Conservation (phyloP, 2,888 invertebrate genomes). For the Cordilura impudica region DNA sequence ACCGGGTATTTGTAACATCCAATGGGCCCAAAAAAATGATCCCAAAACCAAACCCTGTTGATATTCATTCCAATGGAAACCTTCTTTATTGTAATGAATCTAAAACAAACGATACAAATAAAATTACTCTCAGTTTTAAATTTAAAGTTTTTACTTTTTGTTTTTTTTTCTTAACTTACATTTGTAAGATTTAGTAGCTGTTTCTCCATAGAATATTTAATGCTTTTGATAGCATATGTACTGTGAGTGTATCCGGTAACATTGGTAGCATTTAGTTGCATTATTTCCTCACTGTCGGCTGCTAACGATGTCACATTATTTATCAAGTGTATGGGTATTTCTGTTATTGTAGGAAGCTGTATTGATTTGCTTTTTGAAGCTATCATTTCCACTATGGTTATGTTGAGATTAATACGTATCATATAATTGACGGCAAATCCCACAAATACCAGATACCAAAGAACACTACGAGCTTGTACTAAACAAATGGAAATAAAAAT, state of each 20-base stretch:
- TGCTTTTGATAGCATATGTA: not conserved
- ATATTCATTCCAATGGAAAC: conserved; percentile 83
- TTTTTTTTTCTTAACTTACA: conserved; percentile 17
- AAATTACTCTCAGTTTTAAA: not conserved
- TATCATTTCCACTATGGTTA: conserved; percentile 84
- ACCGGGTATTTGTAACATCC: conserved; percentile 85
- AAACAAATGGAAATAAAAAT: conserved; percentile 48
- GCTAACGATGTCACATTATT: not conserved
- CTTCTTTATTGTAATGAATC: conserved; percentile 69
- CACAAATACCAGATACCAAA: conserved; percentile 83
- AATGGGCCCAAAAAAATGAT: conserved; percentile 86
- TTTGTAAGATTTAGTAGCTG: conserved; percentile 34
- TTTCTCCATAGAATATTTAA: conserved; percentile 38
- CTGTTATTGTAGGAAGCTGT: not conserved
- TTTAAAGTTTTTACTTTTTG: too few relatives aligned
- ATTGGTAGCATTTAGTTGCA: not conserved
- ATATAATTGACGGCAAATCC: conserved; percentile 85
- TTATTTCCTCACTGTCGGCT: not conserved
- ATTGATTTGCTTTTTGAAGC: conserved; percentile 49
- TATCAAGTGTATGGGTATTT: not conserved
- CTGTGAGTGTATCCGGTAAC: not conserved
- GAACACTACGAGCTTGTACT: conserved; percentile 78
- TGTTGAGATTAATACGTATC: conserved; percentile 83
- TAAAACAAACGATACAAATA: conserved; percentile 56
- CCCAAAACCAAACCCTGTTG: conserved; percentile 83